These are phyloP conservation scores for Himalopsyche anomala DNA, from an alignment of 2,888 invertebrate species.

Conservation along the genomic window DNA sequence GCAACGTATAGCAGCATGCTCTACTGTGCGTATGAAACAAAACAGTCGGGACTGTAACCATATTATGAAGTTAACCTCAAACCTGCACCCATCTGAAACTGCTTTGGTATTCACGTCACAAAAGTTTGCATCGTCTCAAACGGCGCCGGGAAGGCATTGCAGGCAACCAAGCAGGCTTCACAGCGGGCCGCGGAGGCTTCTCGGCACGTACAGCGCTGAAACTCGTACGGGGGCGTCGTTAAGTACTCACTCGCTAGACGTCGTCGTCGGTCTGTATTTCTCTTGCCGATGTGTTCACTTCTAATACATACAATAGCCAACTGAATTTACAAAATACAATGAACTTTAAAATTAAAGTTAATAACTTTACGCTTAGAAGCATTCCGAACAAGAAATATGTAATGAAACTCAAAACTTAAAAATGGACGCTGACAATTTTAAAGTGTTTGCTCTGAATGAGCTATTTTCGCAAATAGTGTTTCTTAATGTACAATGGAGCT, in stretches of 20 bases:
- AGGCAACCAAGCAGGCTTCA: slow-evolving; percentile 22
- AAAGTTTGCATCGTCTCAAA: slow-evolving; percentile 46
- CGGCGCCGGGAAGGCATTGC: slow-evolving; percentile 34
- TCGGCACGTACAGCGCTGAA: slow-evolving; percentile 15
- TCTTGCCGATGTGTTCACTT: no score
- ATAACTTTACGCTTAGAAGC: no score
- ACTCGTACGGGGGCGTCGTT: slow-evolving; percentile 37
- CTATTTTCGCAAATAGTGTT: no score
- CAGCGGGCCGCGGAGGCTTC: neutral
- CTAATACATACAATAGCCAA: neutral
- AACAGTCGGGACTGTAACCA: slow-evolving; percentile 54
- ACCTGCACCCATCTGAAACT: slow-evolving; percentile 50
- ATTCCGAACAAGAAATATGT: no score
- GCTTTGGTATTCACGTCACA: slow-evolving; percentile 57
- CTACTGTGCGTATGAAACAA: slow-evolving; percentile 49
- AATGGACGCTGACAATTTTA: no score
- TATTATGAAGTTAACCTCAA: slow-evolving; percentile 58
- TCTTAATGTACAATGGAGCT: no score
- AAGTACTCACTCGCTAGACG: slow-evolving; percentile 40
- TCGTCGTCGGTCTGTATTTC: neutral
- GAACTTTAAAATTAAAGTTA: no score
- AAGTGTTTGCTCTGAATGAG: no score
- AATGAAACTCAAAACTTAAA: no score
- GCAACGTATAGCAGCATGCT: neutral
- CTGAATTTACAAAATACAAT: neutral